phyloP scores from a whole-genome alignment of 2,888 invertebrate genomes.

The Augiades crinisus region DNA sequence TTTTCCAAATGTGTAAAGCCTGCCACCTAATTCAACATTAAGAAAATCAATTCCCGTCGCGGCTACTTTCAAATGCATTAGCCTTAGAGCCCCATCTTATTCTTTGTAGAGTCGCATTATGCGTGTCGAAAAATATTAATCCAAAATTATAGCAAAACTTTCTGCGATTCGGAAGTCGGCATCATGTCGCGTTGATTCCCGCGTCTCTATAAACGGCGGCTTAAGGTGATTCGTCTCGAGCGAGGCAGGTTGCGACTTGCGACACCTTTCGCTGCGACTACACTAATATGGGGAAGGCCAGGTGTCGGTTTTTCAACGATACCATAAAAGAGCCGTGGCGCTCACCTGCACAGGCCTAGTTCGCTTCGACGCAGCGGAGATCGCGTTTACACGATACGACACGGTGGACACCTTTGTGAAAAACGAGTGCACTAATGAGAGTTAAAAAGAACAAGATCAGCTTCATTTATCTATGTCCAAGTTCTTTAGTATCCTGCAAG shows the following conservation, averaged over 20 bases:
- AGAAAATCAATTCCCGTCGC: conserved; percentile 48
- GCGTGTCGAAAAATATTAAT: no score
- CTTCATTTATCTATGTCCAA: no score
- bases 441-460: no score
- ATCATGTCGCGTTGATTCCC: background rate
- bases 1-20: conserved; percentile 39
- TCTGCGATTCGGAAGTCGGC: no score
- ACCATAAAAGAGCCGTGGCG: conserved; percentile 43
- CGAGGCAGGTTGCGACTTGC: conserved; percentile 41
- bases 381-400: conserved; percentile 40
- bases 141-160: no score
- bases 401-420: conserved; percentile 23
- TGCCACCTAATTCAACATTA: conserved; percentile 33
- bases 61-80: conserved; percentile 37
- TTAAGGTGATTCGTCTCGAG: conserved; percentile 39
- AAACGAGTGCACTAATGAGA: background rate
- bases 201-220: conserved; percentile 21
- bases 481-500: no score
- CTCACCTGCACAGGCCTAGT: conserved; percentile 43
- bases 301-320: conserved; percentile 51
- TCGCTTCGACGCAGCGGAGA: conserved; percentile 37
- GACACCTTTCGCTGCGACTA: conserved; percentile 52
- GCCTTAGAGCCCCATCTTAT: conserved; percentile 34
- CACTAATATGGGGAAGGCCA: conserved; percentile 49
- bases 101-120: background rate